phyloP scores from a whole-genome alignment of 2,797 vertebrate genomes.

The Sternotherus odoratus region DNA sequence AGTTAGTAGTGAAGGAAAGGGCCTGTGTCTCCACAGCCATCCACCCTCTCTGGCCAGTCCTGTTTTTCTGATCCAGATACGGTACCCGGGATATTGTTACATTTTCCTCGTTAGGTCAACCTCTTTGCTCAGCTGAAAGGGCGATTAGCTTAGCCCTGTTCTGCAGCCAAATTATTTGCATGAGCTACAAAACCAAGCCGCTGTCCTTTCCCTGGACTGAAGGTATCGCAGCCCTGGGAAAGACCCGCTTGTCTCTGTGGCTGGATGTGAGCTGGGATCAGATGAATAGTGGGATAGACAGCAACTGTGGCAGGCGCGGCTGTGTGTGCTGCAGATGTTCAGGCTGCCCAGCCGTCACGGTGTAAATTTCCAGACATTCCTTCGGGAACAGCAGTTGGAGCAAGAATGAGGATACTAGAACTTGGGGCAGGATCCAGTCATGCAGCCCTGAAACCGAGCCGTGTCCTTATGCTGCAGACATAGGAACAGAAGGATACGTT shows the following conservation, averaged over 20 bases:
- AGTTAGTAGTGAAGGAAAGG: slow-evolving; percentile 8
- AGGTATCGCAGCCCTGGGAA: not conserved
- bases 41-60: not conserved
- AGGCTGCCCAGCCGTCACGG: slow-evolving; percentile 70
- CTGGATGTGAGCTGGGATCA: not conserved
- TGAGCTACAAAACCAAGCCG: not conserved
- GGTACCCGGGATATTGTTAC: not conserved
- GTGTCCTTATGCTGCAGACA: not conserved
- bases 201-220: fast-evolving
- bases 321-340: slow-evolving; percentile 69
- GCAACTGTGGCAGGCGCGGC: fast-evolving
- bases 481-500: not conserved
- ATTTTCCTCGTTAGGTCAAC: not conserved
- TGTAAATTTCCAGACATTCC: slow-evolving; percentile 77
- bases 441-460: slow-evolving; percentile 18
- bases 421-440: not conserved
- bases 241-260: not conserved
- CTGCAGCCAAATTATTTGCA: not conserved
- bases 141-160: not conserved
- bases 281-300: not conserved
- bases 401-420: slow-evolving; percentile 24
- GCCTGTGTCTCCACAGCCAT: not conserved
- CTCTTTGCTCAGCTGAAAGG: not conserved
- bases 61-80: fast-evolving
- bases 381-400: slow-evolving; percentile 36